Conservation (phyloP, 2,113 vertebrate species). For the Gavialis gangeticus region DNA sequence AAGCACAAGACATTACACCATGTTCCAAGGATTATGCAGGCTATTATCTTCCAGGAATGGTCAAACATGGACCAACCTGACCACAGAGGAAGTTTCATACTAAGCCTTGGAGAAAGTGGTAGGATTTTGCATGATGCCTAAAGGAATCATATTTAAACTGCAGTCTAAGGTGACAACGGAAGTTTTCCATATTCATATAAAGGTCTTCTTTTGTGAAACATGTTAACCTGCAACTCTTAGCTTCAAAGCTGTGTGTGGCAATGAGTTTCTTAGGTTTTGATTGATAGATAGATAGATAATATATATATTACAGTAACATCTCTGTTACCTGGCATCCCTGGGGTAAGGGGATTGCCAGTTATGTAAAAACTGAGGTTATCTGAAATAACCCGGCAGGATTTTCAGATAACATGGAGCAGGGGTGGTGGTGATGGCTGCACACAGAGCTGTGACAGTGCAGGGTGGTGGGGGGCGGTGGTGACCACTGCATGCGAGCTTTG, state of each 20-base stretch:
- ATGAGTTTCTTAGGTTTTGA: constrained; percentile 19
- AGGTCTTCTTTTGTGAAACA: not conserved
- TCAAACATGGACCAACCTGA: constrained; percentile 48
- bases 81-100: not conserved
- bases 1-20: not conserved
- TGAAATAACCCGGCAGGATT: too few relatives aligned
- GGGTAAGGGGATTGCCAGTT: too few relatives aligned
- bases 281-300: too few relatives aligned
- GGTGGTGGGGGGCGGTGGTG: too few relatives aligned
- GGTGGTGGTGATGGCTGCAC: too few relatives aligned
- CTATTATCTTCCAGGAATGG: constrained; percentile 41
- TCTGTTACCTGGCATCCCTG: too few relatives aligned
- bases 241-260: not conserved
- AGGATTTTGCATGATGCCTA: not conserved
- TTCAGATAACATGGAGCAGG: too few relatives aligned
- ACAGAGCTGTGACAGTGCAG: too few relatives aligned
- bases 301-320: too few relatives aligned
- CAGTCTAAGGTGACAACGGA: not conserved
- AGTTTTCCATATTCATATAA: not conserved
- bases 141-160: not conserved
- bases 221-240: not conserved
- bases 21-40: too few relatives aligned
- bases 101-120: constrained; percentile 36
- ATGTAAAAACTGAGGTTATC: too few relatives aligned
- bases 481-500: too few relatives aligned